Evolutionary conservation across 1,140 invertebrate species (phyloP), one percentile per base, ranked within the genome.

Genomic region (Lordiphosa mommai): DNA sequence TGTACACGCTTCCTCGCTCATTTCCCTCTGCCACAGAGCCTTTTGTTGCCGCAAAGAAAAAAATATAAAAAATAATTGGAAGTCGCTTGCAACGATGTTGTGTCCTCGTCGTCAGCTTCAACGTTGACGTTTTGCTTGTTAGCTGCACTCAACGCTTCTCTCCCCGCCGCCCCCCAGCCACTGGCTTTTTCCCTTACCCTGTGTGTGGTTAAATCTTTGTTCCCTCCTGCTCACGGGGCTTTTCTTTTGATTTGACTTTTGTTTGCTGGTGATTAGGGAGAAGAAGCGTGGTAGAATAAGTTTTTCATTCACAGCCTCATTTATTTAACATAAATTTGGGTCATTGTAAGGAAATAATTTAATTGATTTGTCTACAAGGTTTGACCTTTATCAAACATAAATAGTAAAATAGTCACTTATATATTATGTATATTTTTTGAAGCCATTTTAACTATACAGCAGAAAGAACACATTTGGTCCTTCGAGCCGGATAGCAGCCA

Each of bases 11-110:
- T 36, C 14, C 9, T n/a, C 12, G 32, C 47, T 20, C 40, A 20
- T 9, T 29, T 14, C 10, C 46, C 9, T 16, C 10, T 44, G 20
- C 44, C 34, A 48, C 64, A 58, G 59, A 52, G 72, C 71, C 76
- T 80, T 82, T 82, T 80, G 74, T 82, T 80, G 77, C 72, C 76
- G 76, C 61, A 52, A 56, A 52, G 59, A 65, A 65, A 69, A 23
- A 69, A 65, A 69, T 80, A 80, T 80, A 80, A 80, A 80, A 80
- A 80, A 80, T 80, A 80, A 80, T 80, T 80, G 76, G 76, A 80
- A 80, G 76, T 80, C 57, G 76, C 76, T 67, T 82, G 76, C 76
- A 82, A 80, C 76, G 76, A 61, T 47, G 57, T 51, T 38, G 34
- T 79, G 65, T 53, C 73, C 56, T 47, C 59, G 63, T 60, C 41